These are phyloP conservation scores for Lacerta agilis DNA, from an alignment of 2,797 vertebrate genomes.

Conservation along the genomic window DNA sequence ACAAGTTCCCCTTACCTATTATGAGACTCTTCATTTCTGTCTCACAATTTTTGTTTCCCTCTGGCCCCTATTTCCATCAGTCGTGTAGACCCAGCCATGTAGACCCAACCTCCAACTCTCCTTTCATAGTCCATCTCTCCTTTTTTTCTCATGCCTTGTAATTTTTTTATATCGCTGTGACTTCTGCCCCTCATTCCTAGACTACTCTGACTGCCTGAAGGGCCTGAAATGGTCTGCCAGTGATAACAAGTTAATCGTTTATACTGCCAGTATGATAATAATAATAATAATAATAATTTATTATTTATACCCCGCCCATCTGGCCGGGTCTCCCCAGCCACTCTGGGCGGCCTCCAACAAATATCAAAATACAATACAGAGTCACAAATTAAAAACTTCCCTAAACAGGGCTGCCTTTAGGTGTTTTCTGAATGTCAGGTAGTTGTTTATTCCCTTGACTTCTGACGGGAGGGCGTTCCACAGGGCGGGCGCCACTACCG, in stretches of 20 bases:
- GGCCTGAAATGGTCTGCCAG: not conserved
- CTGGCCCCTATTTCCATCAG: not conserved
- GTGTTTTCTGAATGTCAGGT: too few species aligned
- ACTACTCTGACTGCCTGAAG: not conserved
- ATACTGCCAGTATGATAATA: not conserved
- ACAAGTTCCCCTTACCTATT: not conserved
- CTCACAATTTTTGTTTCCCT: not conserved
- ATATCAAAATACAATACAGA: too few species aligned
- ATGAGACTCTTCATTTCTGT: not conserved
- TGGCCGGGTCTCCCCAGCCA: too few species aligned
- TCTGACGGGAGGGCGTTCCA: too few species aligned
- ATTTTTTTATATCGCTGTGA: not conserved
- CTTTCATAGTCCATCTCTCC: not conserved
- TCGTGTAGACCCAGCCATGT: not conserved
- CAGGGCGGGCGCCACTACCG: too few species aligned
- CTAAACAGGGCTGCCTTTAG: too few species aligned
- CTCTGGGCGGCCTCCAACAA: too few species aligned
- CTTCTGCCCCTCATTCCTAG: not conserved
- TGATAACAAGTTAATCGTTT: not conserved
- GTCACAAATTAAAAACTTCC: too few species aligned
- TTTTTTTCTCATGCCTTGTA: not conserved
- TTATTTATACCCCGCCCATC: too few species aligned
- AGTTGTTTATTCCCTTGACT: too few species aligned
- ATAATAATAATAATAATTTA: too few species aligned
- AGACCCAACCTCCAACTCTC: not conserved